Base-by-base conservation (phyloP, 2,888 invertebrate genomes). In the Drosophila setosimentum region DNA sequence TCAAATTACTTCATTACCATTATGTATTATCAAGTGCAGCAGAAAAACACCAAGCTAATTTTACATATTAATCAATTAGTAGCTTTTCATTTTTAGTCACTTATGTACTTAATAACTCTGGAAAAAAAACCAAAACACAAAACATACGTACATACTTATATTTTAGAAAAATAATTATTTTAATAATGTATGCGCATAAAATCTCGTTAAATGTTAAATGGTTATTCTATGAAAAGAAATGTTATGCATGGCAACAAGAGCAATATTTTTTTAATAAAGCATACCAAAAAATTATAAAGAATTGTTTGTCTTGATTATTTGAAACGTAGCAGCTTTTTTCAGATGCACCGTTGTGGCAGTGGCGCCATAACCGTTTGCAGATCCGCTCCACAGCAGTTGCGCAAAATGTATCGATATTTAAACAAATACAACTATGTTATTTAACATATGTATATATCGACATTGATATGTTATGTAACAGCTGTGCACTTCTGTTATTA, bases 231-330 rank as follows among this genome's bases (percentile, higher is more conserved):
- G 61, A 78, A 82, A 70, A 27, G 73, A 82, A 80, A 77, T 83
- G 87, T 86, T 87, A 89, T 80, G 68, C 76, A 69, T 87, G 86
- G 78, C 72, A 78, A 78, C 55, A 70, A 85, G 82, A 90, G 90
- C 87, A 87, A 90, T 87, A 90, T 90, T 89, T 87, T 87, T 90
- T 60, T 89, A 87, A 90, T 90, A 90, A 87, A 90, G 68, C 58
- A 49, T 67, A 69, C 51, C 59, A 59, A 73, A 86, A 68, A 53
- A 32, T 48, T 21, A 18, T 51, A 42, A 40, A 40, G 18, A 45
- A 32, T 49, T 6, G 5, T 8, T 1, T 24, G 8, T 29, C 8
- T 10, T 18, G 8, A 6, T n/a, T 8, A 45, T 51, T 51, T 63
- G 6, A 48, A 61, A 57, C 30, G 37, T 55, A 32, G 13, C 42